Base-by-base conservation (phyloP, 2,888 invertebrate species). In the Drosophila gaucha region DNA sequence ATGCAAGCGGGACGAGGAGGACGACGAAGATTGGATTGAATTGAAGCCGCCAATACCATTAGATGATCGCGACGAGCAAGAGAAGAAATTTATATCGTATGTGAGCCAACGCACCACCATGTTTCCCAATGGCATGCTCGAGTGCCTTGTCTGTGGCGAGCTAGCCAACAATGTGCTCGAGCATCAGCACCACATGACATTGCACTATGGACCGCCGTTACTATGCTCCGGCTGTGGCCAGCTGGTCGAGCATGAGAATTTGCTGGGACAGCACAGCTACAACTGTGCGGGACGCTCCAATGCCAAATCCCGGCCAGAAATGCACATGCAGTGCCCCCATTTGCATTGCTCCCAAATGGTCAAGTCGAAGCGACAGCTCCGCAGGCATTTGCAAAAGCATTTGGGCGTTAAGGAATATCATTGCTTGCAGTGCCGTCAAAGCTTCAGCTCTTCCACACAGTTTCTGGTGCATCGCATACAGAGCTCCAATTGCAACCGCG, bases 101-200 rank as follows among this genome's bases (percentile, higher is more conserved):
- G 69, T 80, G 0, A 51, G 58, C 14, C 63, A 78, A 3, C 67
- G 82, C 14, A 79, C 83, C 0, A 38, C 41, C 12, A 56, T 57
- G 14, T 75, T 77, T 18, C 58, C 64, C n/a, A 89, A 86, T 28
- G 82, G 72, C 1, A 80, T 75, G 66, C 22, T 74, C 2, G 88
- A 86, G 57, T 89, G 90, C 44, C 55, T 66, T 26, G 1, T 75
- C 0, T 90, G 90, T 26, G 89, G 90, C 3, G 87, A 90, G 41
- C 54, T 90, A 3, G 49, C 67, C 5, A 62, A 41, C 1, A 55
- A 56, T 0, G 24, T 46, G 24, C 1, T 8, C 5, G 54, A 65
- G 35, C 86, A 82, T 22, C 51, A 63, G 6, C 51, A 31, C 0
- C 90, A 90, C 39, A 70, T 90, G 77, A 35, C 24, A 0, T 3